Base-by-base conservation (phyloP, 30 jellyfish, hydroid and myxozoan genomes). In the Aurelia sp. region DNA sequence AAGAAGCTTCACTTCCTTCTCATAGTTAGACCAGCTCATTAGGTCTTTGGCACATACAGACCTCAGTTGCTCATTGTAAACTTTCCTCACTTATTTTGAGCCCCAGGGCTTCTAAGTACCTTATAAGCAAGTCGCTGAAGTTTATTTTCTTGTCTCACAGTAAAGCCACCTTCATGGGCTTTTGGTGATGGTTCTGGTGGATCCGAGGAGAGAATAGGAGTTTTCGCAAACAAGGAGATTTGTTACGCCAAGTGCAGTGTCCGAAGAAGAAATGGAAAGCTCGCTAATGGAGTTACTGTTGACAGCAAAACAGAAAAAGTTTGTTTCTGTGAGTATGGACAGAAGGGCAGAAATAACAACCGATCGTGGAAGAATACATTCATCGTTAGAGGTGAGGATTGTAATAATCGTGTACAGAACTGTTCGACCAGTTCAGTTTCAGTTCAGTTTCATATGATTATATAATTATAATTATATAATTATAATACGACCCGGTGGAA, bases 141-240 rank as follows among this genome's bases (percentile, higher is more conserved):
- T 44, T 7, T 12, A 6, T 44, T 8, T 44, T 44, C n/a, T 44
- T 13, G 55, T 44, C 16, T 44, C 55, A 44, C 8, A 59, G 69
- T 59, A 0, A 59, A 59, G 13, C 69, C 93, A 58, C 81, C 93
- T 13, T 59, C 62, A 41, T 84, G 93, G 93, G 67, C 67, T 3
- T 17, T 48, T 7, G 93, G 93, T 37, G 93, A 84, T 66, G 93
- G 93, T 0, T 30, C 69, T n/a, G 93, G 93, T 37, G 93, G 93
- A 3, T 16, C 71, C 19, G 93, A 84, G 27, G 68, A 71, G 71
- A 84, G 64, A 63, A 72, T 84, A 51, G 93, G 93, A 3, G 55
- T 21, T 11, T 72, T 84, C 59, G 87, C 93, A 58, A 71, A 72
- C 87, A 84, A 72, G 61, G 93, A 84, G 51, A 44, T 57, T 21